Evolutionary conservation across 1,140 invertebrate genomes (phyloP).

Genomic region (Neotoxoptera formosana): DNA sequence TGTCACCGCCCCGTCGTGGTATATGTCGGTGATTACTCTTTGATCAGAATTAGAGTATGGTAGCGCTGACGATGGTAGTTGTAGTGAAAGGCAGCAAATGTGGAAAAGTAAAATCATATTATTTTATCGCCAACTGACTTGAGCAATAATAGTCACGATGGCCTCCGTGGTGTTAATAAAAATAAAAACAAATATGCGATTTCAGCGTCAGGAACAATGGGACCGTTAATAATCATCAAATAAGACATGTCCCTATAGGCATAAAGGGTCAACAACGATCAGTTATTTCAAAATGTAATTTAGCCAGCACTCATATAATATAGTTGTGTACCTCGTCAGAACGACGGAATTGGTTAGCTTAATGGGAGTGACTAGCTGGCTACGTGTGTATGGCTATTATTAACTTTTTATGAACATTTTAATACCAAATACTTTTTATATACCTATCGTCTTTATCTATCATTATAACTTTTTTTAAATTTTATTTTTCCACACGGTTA

Average conservation of each 20-base stretch:
- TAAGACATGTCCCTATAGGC: constrained; percentile 1
- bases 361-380: no score
- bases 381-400: background rate
- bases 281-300: constrained; percentile 10
- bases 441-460: background rate
- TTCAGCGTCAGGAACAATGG: constrained; percentile 29
- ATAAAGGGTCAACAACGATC: constrained; percentile 9
- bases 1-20: background rate
- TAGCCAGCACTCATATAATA: background rate
- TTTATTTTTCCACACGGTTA: background rate
- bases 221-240: constrained; percentile 47
- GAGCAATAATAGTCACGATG: constrained; percentile 40
- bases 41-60: constrained; percentile 11
- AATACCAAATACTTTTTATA: background rate
- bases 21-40: background rate
- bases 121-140: constrained; percentile 12
- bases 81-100: constrained; percentile 44
- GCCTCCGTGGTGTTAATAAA: constrained; percentile 21
- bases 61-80: background rate
- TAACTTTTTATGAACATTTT: background rate
- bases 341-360: background rate
- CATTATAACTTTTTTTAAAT: background rate
- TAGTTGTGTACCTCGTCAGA: background rate
- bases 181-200: constrained; percentile 42
- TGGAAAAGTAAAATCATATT: constrained; percentile 16